A percentile compares a stretch with the other conserved stretches of the same genome.
These are phyloP conservation scores for Gadus macrocephalus DNA, from an alignment of 2,113 vertebrate genomes.

Conservation along the genomic window DNA sequence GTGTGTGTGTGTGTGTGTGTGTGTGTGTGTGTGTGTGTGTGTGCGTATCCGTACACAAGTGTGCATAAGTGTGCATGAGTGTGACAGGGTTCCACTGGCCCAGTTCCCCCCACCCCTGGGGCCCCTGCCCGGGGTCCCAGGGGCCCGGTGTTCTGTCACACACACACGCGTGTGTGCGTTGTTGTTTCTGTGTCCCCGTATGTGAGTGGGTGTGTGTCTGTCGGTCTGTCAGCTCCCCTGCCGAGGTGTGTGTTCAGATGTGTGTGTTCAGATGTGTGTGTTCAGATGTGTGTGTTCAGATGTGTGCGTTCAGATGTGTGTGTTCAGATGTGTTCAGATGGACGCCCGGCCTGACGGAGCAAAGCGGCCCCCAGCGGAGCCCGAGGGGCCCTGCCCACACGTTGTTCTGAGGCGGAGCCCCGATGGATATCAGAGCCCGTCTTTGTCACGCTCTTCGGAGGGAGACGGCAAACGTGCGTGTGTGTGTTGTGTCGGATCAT, in stretches of 20 bases:
- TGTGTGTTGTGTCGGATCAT: slow-evolving; percentile 14
- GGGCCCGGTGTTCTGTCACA: slow-evolving; percentile 3
- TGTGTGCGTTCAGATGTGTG: too few species aligned
- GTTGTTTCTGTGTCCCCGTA: neutral
- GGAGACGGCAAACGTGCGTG: slow-evolving; percentile 1
- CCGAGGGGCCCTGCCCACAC: neutral
- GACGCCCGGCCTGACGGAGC: slow-evolving; percentile 25
- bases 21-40: slow-evolving; percentile 24
- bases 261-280: too few species aligned
- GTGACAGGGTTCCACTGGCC: slow-evolving; percentile 47
- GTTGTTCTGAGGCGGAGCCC: neutral
- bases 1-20: neutral
- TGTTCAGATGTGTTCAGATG: slow-evolving; percentile 48
- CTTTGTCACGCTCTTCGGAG: neutral
- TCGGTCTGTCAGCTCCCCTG: neutral
- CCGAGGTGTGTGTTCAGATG: slow-evolving; percentile 26
- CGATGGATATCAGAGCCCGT: too few species aligned
- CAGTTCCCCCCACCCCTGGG: slow-evolving; percentile 15
- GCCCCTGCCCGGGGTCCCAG: neutral
- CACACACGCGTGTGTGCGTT: slow-evolving; percentile 20
- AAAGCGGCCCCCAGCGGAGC: slow-evolving; percentile 19
- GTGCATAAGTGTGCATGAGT: slow-evolving; percentile 39
- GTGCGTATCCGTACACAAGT: slow-evolving; percentile 1
- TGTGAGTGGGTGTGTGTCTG: neutral
- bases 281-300: too few species aligned